A percentile compares a stretch with the other conserved stretches of the same genome.
phyloP scores from a whole-genome alignment of 1,140 invertebrate genomes.

The Drosophila kurseongensis region DNA sequence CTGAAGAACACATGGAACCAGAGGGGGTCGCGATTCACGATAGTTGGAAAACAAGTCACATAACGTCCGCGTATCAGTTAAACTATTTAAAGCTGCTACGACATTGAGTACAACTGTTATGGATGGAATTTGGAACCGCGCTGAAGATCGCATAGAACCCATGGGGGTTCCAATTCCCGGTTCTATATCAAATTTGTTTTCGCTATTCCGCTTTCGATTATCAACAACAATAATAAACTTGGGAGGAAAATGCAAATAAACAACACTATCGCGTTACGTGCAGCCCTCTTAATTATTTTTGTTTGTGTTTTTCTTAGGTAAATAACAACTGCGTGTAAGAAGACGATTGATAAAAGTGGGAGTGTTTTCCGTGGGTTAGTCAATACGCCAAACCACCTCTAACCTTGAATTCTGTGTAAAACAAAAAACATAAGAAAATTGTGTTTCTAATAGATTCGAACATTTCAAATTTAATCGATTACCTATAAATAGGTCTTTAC shows the following conservation, averaged over 20 bases:
- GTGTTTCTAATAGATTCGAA: too few relatives aligned
- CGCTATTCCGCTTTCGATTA: conserved; percentile 29
- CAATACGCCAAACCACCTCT: not conserved
- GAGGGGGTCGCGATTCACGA: conserved; percentile 7
- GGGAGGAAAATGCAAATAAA: conserved; percentile 45
- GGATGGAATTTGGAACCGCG: conserved; percentile 27
- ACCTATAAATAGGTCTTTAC: too few relatives aligned
- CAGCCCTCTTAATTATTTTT: conserved; percentile 22
- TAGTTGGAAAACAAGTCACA: conserved; percentile 15
- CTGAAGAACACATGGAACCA: conserved; percentile 18
- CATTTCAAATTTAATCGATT: too few relatives aligned
- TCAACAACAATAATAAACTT: conserved; percentile 39
- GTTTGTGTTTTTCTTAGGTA: conserved; percentile 9
- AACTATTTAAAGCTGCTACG: conserved; percentile 35
- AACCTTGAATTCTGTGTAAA: not conserved
- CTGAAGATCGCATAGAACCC: conserved; percentile 18
- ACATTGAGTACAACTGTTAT: conserved; percentile 26
- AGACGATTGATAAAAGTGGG: conserved; percentile 6
- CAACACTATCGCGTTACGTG: conserved; percentile 54
- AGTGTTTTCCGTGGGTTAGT: not conserved
- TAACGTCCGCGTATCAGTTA: conserved; percentile 21
- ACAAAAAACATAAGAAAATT: too few relatives aligned
- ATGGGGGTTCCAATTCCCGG: conserved; percentile 11
- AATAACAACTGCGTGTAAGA: conserved; percentile 21
- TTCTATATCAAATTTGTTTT: conserved; percentile 37